Conservation (phyloP, 2,888 invertebrate genomes). For the Dinocampus coccinellae region DNA sequence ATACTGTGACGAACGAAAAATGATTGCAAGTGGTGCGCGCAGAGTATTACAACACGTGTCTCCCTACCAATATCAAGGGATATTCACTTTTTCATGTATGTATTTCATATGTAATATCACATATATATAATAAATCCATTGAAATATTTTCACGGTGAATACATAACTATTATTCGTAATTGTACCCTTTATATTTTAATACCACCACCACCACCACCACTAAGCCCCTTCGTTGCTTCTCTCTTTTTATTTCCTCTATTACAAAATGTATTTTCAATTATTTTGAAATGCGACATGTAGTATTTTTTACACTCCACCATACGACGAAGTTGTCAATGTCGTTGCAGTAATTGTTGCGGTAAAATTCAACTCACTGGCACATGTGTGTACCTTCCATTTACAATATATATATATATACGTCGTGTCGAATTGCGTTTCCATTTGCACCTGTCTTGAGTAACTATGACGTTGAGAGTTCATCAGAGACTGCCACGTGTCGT, state of each 20-base stretch:
- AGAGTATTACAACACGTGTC: constrained; percentile 19
- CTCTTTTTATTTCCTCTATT: too few relatives aligned
- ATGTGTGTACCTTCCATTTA: constrained; percentile 16
- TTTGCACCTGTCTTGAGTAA: constrained; percentile 32
- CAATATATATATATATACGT: not conserved
- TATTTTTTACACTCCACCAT: constrained; percentile 42
- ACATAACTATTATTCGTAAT: not conserved
- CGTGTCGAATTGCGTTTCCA: constrained; percentile 31
- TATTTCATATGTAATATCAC: too few relatives aligned
- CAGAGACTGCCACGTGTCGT: constrained; percentile 28
- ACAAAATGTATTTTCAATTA: too few relatives aligned
- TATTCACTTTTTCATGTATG: not conserved
- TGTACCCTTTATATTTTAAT: not conserved
- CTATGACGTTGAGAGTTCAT: constrained; percentile 15
- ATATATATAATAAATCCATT: constrained; percentile 4
- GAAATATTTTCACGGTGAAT: constrained; percentile 7
- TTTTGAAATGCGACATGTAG: constrained; percentile 29
- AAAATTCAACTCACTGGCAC: not conserved
- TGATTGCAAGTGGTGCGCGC: constrained; percentile 15
- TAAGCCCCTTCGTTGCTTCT: too few relatives aligned
- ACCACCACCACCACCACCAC: too few relatives aligned
- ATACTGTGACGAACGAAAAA: constrained; percentile 29
- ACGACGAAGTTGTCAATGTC: constrained; percentile 42
- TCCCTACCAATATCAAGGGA: constrained; percentile 9
- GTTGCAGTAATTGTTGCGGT: constrained; percentile 41